A percentile compares a stretch with the other conserved stretches of the same genome.
These are phyloP conservation scores for Thaumatotibia leucotreta DNA, from an alignment of 1,140 invertebrate species.

Conservation along the genomic window DNA sequence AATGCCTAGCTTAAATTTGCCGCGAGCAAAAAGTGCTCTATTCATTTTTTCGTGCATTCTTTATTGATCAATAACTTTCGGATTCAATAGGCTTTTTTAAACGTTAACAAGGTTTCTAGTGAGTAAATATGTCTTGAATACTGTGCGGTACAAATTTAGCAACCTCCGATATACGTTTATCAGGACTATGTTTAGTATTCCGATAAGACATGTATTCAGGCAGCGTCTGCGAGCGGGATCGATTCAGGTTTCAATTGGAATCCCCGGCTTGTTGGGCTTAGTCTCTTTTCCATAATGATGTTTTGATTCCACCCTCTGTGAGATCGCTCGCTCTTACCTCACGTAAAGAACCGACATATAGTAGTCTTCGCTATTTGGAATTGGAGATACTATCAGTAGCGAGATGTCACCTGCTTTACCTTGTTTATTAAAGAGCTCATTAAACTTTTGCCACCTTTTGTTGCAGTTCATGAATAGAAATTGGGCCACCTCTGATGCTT, in stretches of 20 bases:
- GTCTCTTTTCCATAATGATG: conserved; percentile 10
- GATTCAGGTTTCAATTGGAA: conserved; percentile 10
- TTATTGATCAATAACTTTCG: not conserved
- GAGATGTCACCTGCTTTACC: not conserved
- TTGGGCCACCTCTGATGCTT: not conserved
- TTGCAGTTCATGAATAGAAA: not conserved
- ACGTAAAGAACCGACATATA: not conserved
- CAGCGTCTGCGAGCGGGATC: not conserved
- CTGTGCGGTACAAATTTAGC: not conserved
- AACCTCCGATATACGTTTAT: not conserved
- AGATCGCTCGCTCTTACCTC: not conserved
- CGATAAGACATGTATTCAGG: not conserved
- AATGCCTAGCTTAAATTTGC: not conserved
- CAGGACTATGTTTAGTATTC: conserved; percentile 5
- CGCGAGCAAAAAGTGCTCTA: not conserved
- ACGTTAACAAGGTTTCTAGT: not conserved
- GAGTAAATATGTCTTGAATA: not conserved
- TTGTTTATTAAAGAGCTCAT: not conserved
- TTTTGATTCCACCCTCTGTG: not conserved
- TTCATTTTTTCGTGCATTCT: not conserved
- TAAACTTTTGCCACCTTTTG: not conserved
- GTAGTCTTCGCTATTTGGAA: not conserved
- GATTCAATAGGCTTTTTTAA: not conserved
- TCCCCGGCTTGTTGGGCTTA: not conserved
- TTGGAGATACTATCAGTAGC: not conserved